These are phyloP conservation scores for Melanocharis versteri DNA, from an alignment of 2,113 vertebrate species.

Conservation along the genomic window DNA sequence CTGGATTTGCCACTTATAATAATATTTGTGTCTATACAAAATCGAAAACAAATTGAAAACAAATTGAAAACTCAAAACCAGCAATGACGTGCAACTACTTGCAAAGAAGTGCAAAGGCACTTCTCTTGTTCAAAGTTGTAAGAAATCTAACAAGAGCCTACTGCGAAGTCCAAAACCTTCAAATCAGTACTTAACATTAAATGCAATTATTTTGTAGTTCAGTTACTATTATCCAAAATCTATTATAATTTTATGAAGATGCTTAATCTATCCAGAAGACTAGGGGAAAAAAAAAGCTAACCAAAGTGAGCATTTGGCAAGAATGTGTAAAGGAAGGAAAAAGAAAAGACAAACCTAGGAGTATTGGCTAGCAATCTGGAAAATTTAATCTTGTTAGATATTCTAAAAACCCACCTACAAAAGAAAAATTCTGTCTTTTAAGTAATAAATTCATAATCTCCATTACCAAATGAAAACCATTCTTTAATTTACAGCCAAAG, in stretches of 20 bases:
- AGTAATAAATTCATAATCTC: neutral
- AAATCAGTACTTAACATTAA: neutral
- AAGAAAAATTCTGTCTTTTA: neutral
- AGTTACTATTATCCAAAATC: neutral
- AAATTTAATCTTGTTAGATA: neutral
- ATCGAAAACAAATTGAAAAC: neutral
- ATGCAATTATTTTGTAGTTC: neutral
- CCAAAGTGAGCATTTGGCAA: neutral
- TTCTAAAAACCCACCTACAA: neutral
- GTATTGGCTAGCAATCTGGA: neutral
- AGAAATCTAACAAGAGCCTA: neutral
- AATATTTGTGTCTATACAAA: neutral
- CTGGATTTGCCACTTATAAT: neutral
- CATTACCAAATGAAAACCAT: neutral
- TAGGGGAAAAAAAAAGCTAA: neutral
- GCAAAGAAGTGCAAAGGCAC: too few relatives aligned
- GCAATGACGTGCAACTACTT: neutral
- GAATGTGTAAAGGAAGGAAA: neutral
- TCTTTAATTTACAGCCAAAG: neutral
- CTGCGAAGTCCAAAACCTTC: neutral
- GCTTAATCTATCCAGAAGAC: neutral
- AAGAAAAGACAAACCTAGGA: neutral
- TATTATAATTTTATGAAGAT: neutral
- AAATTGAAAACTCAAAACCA: neutral
- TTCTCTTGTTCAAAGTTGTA: neutral